Evolutionary conservation across 1,140 invertebrate genomes (phyloP), one percentile per base, ranked within the genome.

Genomic region (Drosophila sp.): DNA sequence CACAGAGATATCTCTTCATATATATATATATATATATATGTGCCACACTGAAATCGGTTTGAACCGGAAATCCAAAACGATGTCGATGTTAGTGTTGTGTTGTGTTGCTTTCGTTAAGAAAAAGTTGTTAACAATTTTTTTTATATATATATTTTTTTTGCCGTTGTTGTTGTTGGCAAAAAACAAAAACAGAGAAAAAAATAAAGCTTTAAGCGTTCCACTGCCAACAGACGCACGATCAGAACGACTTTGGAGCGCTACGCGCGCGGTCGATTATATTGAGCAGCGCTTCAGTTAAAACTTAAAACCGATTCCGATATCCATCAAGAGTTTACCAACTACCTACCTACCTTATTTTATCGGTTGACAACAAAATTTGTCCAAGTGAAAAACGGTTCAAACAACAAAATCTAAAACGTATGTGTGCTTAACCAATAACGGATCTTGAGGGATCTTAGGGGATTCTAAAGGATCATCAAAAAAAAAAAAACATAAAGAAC

Each of bases 181-280:
- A 64, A 58, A 56, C 72, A 38, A 70, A 75, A 76, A 54, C 55
- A 58, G 32, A 58, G 50, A 41, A 83, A 85, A 44, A 23, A 44
- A 50, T 50, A 50, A 50, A 90, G 90, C 90, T 90, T 91, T 84
- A 81, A 90, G 74, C 76, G 74, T 58, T 76, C 65, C 67, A 77
- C 71, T 72, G 63, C 66, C 72, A 69, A 76, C 73, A 50, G 65
- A 65, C 41, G 62, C 55, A 71, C 82, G 85, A 84, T 91, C 90
- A 91, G 85, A 91, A 91, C 78, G 71, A 91, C 77, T 90, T 91
- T 79, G 60, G 68, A 91, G 85, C 73, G 90, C 80, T 85, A 71
- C 80, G 90, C 79, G 90, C 77, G 75, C 85, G 90, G 90, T 85
- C 32, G 56, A 58, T 58, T 7, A 33, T 10, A 38, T 58, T 58